Conservation (phyloP, 2,113 vertebrate genomes). For the Gopherus flavomarginatus region DNA sequence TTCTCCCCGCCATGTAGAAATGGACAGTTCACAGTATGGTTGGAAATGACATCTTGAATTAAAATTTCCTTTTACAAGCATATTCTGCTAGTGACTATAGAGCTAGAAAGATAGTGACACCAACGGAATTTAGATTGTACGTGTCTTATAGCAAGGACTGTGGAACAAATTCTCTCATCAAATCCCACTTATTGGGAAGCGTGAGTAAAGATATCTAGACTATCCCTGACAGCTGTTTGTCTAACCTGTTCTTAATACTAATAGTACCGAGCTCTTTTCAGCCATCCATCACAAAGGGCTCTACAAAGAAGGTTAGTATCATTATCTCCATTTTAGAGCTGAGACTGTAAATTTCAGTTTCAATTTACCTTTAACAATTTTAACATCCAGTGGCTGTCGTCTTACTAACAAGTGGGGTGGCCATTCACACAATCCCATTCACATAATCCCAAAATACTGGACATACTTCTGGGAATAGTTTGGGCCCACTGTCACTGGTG, state of each 20-base stretch:
- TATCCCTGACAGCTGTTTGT: background rate
- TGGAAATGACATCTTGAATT: conserved; percentile 51
- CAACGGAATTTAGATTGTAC: background rate
- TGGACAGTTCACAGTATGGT: background rate
- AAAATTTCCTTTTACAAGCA: conserved; percentile 1
- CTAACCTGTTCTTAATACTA: background rate
- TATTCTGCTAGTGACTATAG: background rate
- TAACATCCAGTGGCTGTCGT: background rate
- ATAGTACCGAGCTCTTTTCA: background rate
- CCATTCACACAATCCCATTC: background rate
- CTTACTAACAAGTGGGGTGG: background rate
- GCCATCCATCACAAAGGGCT: background rate
- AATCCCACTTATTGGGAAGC: background rate
- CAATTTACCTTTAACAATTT: background rate
- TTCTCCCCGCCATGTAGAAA: background rate
- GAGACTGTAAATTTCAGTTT: background rate
- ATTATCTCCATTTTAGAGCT: background rate
- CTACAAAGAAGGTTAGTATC: background rate
- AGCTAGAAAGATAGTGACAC: background rate
- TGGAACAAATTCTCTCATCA: background rate
- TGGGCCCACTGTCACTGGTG: background rate
- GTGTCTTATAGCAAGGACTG: background rate
- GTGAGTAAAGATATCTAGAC: background rate
- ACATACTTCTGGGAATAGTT: background rate
- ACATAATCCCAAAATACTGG: background rate